phyloP scores from a whole-genome alignment of 2,113 vertebrate genomes.

The Cyanoramphus novaezelandiae region DNA sequence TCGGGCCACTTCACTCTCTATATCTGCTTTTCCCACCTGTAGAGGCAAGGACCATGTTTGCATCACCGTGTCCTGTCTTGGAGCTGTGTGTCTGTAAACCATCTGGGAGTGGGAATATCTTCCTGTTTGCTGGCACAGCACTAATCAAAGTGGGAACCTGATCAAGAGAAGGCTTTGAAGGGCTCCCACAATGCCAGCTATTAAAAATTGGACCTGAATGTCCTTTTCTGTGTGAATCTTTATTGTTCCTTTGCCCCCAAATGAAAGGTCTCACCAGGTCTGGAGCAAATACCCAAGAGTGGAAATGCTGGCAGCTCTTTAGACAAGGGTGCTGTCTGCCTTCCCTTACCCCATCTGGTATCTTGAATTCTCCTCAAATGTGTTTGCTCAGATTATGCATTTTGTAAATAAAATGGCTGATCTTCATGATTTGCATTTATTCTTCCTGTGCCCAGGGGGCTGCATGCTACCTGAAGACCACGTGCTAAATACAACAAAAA shows the following conservation, averaged over 20 bases:
- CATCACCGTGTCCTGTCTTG: neutral
- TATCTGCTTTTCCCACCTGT: neutral
- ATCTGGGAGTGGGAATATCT: neutral
- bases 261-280: neutral
- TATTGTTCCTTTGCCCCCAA: neutral
- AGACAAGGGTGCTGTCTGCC: neutral
- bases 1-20: neutral
- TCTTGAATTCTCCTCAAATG: neutral
- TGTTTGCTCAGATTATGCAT: neutral
- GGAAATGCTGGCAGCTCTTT: neutral
- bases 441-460: neutral
- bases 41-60: neutral
- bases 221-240: neutral
- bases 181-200: neutral
- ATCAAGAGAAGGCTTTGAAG: neutral
- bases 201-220: neutral
- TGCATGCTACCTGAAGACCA: neutral
- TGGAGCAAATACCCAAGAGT: neutral
- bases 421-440: neutral
- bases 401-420: rapidly evolving
- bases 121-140: neutral
- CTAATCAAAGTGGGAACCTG: neutral
- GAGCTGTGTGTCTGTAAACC: neutral
- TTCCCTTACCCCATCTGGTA: neutral
- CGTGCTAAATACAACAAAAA: neutral